Base-by-base conservation (phyloP, 2,888 invertebrate genomes). In the Heterodera filipjevi region DNA sequence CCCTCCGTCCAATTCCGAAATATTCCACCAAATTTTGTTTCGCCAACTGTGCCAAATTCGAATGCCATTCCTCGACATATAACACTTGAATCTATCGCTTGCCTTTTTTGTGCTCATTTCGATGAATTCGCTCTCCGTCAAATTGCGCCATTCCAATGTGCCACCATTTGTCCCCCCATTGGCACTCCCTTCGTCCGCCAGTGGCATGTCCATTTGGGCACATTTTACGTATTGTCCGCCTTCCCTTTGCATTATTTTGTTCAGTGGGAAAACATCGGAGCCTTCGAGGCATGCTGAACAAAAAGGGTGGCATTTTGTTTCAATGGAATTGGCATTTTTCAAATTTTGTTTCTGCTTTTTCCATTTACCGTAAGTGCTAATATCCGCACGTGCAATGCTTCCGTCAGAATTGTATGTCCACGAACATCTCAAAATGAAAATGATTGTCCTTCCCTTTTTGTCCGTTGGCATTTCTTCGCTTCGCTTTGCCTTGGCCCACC, bases 221-320 rank as follows among this genome's bases (percentile, higher is more conserved):
- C 83, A 83, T 33, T 85, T 85, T 16, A 78, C 49, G 49, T 77
- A 83, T 22, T 59, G 44, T 3, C 83, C 83, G 53, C 83, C 76
- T 1, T 59, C 39, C 32, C 33, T 33, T 71, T 85, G 84, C 44
- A 83, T 32, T 39, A 83, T 66, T 78, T 81, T 84, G 66, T 83
- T 85, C 46, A 81, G 49, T 5, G 84, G 80, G 5, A 83, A 66
- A 32, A 76, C 78, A 46, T 85, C 83, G 27, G 39, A 44, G 1
- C 77, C 79, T 8, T 79, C 79, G 32, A 80, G 35, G 46, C 83
- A 83, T 1, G 83, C 83, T 84, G 32, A 77, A 83, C 19, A 59
- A 49, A 74, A 35, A n/a, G 53, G 6, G 6, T 39, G 39, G 39
- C 39, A 39, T 39, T 39, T 39, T 39, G 39, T 39, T 12, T 39